Percentiles rank a stretch among this genome's conserved stretches.
These are phyloP conservation scores for Alectura lathami DNA, from an alignment of 2,113 vertebrate genomes.

Conservation along the genomic window DNA sequence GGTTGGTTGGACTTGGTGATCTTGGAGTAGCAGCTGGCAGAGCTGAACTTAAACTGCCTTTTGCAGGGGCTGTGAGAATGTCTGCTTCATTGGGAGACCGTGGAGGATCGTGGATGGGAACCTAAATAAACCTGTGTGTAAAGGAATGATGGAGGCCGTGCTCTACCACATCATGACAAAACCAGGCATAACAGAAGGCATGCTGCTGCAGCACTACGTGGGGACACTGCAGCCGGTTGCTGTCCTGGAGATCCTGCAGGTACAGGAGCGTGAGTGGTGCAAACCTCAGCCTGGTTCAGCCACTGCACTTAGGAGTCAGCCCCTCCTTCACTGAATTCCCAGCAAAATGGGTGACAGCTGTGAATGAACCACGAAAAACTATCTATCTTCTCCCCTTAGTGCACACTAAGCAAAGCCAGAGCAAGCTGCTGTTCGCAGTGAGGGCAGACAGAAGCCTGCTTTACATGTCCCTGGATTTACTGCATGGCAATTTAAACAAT, in stretches of 20 bases:
- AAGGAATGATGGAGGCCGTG: conserved; percentile 93
- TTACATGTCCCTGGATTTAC: neutral
- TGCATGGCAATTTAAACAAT: neutral
- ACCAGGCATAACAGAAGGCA: conserved; percentile 82
- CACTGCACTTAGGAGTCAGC: neutral
- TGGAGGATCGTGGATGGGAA: conserved; percentile 93
- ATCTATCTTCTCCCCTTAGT: neutral
- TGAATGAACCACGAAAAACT: neutral
- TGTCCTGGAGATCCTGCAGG: conserved; percentile 88
- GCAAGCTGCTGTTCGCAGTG: rapidly evolving
- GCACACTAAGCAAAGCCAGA: neutral
- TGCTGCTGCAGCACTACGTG: conserved; percentile 85
- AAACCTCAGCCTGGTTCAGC: neutral
- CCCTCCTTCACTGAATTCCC: neutral
- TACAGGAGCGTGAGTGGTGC: conserved; percentile 37
- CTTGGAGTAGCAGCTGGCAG: neutral
- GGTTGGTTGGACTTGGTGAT: too few species aligned
- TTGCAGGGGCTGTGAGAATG: conserved; percentile 51
- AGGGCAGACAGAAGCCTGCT: neutral
- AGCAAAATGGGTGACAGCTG: neutral
- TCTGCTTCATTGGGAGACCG: conserved; percentile 88
- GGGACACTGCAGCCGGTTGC: conserved; percentile 87
- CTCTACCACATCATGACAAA: conserved; percentile 89
- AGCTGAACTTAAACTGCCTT: neutral
- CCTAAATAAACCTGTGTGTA: conserved; percentile 89